Conservation (phyloP, 2,113 vertebrate species). For the Canis aureus region DNA sequence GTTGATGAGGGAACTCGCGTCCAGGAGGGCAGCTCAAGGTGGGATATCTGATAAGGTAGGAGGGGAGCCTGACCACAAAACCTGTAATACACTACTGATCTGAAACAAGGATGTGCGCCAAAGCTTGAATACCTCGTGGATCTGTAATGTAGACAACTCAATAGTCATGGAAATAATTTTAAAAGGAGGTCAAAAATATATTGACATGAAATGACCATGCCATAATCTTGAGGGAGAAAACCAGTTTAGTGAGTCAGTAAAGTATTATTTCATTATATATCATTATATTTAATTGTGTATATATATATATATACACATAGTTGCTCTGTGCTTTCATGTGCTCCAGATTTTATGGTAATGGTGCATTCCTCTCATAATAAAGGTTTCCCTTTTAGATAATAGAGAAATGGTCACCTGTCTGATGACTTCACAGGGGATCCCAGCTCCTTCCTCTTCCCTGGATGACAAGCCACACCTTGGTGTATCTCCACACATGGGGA, state of each 20-base stretch:
- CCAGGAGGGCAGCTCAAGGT: not conserved
- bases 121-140: not conserved
- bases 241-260: not conserved
- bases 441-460: not conserved
- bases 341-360: not conserved
- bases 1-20: not conserved
- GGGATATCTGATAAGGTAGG: not conserved
- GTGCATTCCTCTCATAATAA: not conserved
- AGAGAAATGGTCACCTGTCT: not conserved
- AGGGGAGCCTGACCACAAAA: not conserved
- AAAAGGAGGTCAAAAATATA: not conserved
- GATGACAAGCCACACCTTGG: not conserved
- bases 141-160: not conserved
- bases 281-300: no score
- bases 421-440: not conserved
- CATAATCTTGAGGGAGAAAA: not conserved
- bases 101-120: not conserved
- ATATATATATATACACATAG: not conserved
- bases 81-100: not conserved
- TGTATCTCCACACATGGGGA: accelerated
- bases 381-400: not conserved
- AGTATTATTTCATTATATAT: not conserved
- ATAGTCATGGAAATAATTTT: not conserved
- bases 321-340: not conserved
- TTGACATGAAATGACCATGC: not conserved